phyloP scores from a whole-genome alignment of 1,140 invertebrate genomes.

The Lerema accius region DNA sequence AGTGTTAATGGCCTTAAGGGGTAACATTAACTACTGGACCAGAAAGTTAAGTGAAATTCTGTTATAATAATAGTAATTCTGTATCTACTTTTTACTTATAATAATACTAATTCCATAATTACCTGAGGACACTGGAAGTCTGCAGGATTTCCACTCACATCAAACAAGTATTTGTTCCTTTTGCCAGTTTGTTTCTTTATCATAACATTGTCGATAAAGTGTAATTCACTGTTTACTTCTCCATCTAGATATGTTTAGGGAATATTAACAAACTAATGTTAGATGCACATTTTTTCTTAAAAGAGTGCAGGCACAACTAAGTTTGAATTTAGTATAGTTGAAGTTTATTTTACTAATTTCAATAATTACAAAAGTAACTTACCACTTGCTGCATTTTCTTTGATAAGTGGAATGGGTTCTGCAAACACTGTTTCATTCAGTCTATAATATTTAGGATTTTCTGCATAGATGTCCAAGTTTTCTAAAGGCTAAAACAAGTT shows the following conservation, averaged over 20 bases:
- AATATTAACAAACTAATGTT: too few relatives aligned
- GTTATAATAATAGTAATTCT: too few relatives aligned
- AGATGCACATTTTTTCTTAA: too few relatives aligned
- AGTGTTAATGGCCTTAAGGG: too few relatives aligned
- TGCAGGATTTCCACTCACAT: conserved; percentile 32
- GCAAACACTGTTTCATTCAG: conserved; percentile 31
- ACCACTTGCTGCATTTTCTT: conserved; percentile 9
- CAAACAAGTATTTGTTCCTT: conserved; percentile 46
- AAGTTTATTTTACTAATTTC: too few relatives aligned
- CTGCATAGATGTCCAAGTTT: conserved; percentile 9
- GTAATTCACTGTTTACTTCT: conserved; percentile 21
- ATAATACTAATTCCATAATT: too few relatives aligned
- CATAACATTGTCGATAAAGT: conserved; percentile 39
- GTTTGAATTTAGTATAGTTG: too few relatives aligned
- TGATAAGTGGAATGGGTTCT: conserved; percentile 5
- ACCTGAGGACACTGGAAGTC: conserved; percentile 41
- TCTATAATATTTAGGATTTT: conserved; percentile 23
- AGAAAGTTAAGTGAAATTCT: too few relatives aligned
- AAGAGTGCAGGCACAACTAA: too few relatives aligned
- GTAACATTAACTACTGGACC: too few relatives aligned
- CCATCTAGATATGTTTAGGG: conserved; percentile 2
- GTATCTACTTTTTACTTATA: too few relatives aligned
- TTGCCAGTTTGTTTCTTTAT: conserved; percentile 36
- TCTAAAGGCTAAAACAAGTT: conserved; percentile 28
- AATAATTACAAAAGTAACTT: too few relatives aligned